Evolutionary conservation across 92 coral and sea anemone genomes (phyloP).

Genomic region (Bergia sp.): DNA sequence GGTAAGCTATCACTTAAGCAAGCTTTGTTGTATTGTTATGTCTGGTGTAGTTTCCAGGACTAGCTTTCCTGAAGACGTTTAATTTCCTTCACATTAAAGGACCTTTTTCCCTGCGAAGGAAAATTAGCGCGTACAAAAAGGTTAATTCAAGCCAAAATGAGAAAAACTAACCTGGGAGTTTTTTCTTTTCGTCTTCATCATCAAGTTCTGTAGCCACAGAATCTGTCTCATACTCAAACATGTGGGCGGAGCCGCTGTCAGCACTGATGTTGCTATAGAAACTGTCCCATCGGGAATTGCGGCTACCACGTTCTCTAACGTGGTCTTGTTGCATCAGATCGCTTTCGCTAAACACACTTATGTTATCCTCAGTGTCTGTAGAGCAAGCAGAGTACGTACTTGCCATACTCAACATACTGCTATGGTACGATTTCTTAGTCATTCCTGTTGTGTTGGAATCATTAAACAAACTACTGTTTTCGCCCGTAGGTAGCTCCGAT

Average conservation of each 20-base stretch:
- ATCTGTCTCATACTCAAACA: slow-evolving; percentile 84
- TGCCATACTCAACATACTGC: slow-evolving; percentile 79
- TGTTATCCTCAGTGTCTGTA: slow-evolving; percentile 75
- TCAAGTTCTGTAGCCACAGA: slow-evolving; percentile 69
- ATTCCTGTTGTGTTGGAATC: slow-evolving; percentile 43
- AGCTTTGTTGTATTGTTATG: too few relatives aligned
- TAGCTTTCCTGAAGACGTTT: not conserved
- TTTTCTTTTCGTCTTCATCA: slow-evolving; percentile 62
- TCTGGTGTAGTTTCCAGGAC: not conserved
- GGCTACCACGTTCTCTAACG: slow-evolving; percentile 48
- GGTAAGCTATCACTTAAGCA: not conserved
- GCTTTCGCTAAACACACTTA: slow-evolving; percentile 59
- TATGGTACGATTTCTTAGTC: slow-evolving; percentile 62
- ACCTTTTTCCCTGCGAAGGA: not conserved
- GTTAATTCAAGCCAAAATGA: not conserved
- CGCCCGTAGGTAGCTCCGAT: slow-evolving; percentile 10
- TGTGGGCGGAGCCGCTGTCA: slow-evolving; percentile 96
- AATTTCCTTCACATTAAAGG: not conserved
- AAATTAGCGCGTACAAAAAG: not conserved
- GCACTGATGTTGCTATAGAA: slow-evolving; percentile 95
- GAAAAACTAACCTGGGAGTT: slow-evolving; percentile 49
- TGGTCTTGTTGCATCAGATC: slow-evolving; percentile 49
- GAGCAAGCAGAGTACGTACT: slow-evolving; percentile 64
- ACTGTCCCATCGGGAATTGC: slow-evolving; percentile 88
- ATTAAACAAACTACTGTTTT: slow-evolving; percentile 16